phyloP scores from a whole-genome alignment of 2,888 invertebrate genomes.

The Arctia plantaginis region DNA sequence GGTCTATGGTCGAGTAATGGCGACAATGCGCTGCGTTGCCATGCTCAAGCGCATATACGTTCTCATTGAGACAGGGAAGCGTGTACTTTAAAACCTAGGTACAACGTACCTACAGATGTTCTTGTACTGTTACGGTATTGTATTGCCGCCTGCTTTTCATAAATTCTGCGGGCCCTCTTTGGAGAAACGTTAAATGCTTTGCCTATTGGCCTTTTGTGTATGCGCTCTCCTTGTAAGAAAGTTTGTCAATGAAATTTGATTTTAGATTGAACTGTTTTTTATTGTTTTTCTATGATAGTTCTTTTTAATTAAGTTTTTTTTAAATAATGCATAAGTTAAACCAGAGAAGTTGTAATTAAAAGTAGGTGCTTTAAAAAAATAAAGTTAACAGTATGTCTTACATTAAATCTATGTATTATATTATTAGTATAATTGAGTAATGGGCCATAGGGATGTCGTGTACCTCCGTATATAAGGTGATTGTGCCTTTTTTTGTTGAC shows the following conservation, averaged over 20 bases:
- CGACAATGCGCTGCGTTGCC: conserved; percentile 20
- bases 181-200: not conserved
- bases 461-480: not conserved
- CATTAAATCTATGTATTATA: not conserved
- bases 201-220: not conserved
- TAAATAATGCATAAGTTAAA: too few species aligned
- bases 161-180: not conserved
- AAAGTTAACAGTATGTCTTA: too few species aligned
- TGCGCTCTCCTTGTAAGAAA: not conserved
- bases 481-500: too few species aligned
- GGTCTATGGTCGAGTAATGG: conserved; percentile 31
- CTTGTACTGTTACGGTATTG: conserved; percentile 15
- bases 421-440: not conserved
- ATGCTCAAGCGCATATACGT: conserved; percentile 31
- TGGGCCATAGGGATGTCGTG: not conserved
- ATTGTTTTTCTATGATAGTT: not conserved
- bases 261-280: not conserved
- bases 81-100: conserved; percentile 7
- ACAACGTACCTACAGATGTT: conserved; percentile 13
- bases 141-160: conserved; percentile 8
- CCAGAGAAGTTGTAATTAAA: too few species aligned
- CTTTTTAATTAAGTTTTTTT: too few species aligned
- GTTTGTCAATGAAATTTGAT: not conserved
- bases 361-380: too few species aligned
- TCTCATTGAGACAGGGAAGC: conserved; percentile 31